Evolutionary conservation across 2,888 invertebrate genomes (phyloP), one percentile per base, ranked within the genome.

Genomic region (Cynaeus angustus): DNA sequence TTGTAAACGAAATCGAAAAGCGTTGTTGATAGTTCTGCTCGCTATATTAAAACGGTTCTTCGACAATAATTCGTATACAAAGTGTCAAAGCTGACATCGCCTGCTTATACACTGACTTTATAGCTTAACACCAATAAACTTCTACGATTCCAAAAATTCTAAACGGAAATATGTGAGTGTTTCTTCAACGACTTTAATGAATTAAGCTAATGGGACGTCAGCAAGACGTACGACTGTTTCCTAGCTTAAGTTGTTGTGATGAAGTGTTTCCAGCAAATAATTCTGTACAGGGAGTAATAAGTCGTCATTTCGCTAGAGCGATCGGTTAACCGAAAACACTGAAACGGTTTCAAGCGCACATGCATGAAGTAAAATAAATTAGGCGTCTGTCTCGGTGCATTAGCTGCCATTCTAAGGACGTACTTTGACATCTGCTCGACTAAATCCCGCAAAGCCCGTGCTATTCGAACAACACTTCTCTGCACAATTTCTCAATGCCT

Each of bases 341-440:
- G 66, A 67, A 67, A 67, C 59, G 59, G 59, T 67, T 67, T 67
- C 66, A 59, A 37, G 66, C 66, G 50, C 52, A 52, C 68, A 37
- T 68, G 62, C 68, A 68, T 68, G 62, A 53, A 53, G 37, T 45
- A 53, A 68, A 68, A 68, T 68, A 68, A 68, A 68, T 68, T 68
- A 68, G 61, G 46, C 68, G 46, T 43, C 68, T 68, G 68, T 68
- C 68, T 62, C 46, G 68, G 61, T 68, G 68, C 68, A 68, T 68
- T 68, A 68, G 46, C 68, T 46, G 62, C 62, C 55, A 59, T 68
- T 68, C 55, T 33, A 37, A 59, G 16, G 58, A 59, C 59, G 59
- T 59, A 67, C 66, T 67, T 59, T 67, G 66, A 67, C 66, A 67
- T 67, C 50, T 59, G 59, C 59, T 59, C 66, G 66, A 26, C 59